Evolutionary conservation across 2,888 invertebrate genomes (phyloP), one percentile per base, ranked within the genome.

Genomic region (Eurois occulta): DNA sequence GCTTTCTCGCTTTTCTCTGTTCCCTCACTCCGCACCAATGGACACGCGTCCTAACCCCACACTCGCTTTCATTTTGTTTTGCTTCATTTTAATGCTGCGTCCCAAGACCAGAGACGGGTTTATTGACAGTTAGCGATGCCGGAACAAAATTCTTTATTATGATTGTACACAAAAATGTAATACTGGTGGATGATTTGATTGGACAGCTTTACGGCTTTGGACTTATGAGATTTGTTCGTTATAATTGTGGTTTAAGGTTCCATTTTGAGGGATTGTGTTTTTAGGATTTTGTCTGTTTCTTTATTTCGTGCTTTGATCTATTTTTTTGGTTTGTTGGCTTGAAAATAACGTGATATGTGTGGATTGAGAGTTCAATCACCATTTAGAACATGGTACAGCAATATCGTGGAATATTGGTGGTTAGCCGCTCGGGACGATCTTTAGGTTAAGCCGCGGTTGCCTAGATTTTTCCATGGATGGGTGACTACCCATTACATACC

Each of bases 121-220:
- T 88, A 87, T 88, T 80, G 86, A 88, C 87, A 82, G 81, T 85
- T 82, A 80, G 84, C 78, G 75, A 88, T 85, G 84, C 78, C 83
- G 81, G 86, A 87, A 87, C 86, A 85, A 85, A 83, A 81, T 88
- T 84, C 80, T 89, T 90, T 90, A 89, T 90, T 90, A 86, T 90
- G 91, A 89, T 89, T 89, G 87, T 85, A 83, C 72, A 85, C 87
- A 88, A 87, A 89, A 90, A 87, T 80, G 84, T 87, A 80, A 84
- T 77, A 78, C 67, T 78, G 72, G 78, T 81, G 71, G 67, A 75
- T 72, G 73, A 84, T 88, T 89, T 86, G 78, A 83, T 88, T 85
- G 81, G 72, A 80, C 64, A 64, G 67, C 62, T 89, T 89, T 80
- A 89, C 85, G 68, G 64, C 41, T 55, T 71, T 70, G 69, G 73